Base-by-base conservation (phyloP, 2,113 vertebrate genomes). In the Megatriorchis doriae region DNA sequence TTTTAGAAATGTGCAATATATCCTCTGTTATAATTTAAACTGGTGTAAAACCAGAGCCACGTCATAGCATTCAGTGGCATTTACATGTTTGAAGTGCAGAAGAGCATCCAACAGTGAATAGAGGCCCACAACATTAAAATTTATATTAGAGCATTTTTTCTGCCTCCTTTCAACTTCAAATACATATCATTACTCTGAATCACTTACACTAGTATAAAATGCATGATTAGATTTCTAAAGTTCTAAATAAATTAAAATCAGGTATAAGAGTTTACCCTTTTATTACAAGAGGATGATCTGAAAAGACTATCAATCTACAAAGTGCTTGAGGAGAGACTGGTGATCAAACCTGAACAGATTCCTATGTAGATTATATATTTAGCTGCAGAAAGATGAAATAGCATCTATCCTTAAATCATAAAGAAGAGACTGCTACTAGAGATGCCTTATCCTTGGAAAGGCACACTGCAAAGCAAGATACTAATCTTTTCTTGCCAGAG, bases 41-140 rank as follows among this genome's bases (percentile, higher is more conserved):
- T 0, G 4, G 65, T 93, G 86, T 87, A 94, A 93, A 92, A 89
- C 31, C 72, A 89, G 56, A 93, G 70, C 48, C 40, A 48, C 53
- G 83, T 68, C 88, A 83, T 50, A 77, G 74, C 63, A 83, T 32
- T 63, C 74, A n/a, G 65, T 91, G 87, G 79, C 71, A 88, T 90
- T 96, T 92, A 93, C 88, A 91, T 11, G n/a, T 88, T 87, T 86
- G 53, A 96, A 86, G 86, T 88, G 67, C 77, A 91, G 63, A 96
- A 86, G 80, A 94, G 68, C 68, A 93, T 74, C 61, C 56, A 81
- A 48, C 43, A 92, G 48, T 42, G 86, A 94, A 68, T 1, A 89
- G 61, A 88, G 22, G 34, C 27, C 56, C 45, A 88, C n/a, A 86
- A 70, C 18, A 78, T 56, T 36, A 81, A 62, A 52, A 81, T 91